Evolutionary conservation across 2,797 vertebrate genomes (phyloP), one percentile per base, ranked within the genome.

Genomic region (Phylloscopus collybita): DNA sequence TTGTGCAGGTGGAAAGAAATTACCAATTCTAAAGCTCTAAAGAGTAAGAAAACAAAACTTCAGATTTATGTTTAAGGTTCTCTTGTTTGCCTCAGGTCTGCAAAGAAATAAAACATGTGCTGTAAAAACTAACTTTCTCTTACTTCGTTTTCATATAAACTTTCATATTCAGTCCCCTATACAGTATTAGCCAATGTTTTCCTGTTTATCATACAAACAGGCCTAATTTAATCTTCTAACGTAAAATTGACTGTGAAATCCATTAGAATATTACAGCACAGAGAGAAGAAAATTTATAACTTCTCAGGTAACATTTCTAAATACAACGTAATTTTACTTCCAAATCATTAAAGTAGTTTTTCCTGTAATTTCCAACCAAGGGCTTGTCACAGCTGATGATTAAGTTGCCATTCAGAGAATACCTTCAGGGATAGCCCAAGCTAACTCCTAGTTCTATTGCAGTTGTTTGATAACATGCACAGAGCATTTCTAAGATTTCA

Each of bases 261-360:
- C 19, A 2, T 50, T 71, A 40, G 23, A 80, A 72, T 50, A 75
- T 80, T 67, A 60, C 20, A 71, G 30, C 26, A 86, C 18, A 50
- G 66, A 64, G 0, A 34, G 13, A 79, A 70, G 16, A 92, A 67
- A 21, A 66, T 26, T 45, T 86, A 15, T 4, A 78, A 13, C 10
- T 65, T 84, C 53, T 87, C 42, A 80, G 71, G 32, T 73, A 85
- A 91, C 38, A 56, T 53, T 89, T 89, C 75, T 70, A 90, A 92
- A 78, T 69, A 69, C 21, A 78, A 78, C 3, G 2, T 49, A 62
- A 73, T 89, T 92, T 92, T 40, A 93, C 73, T 94, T 93, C 54
- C 53, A 34, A 82, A 72, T 70, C 70, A 91, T 90, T 92, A 80
- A 67, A 42, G 25, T 44, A 49, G n/a, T 61, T 95, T 95, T 89